A percentile compares a stretch with the other conserved stretches of the same genome.
phyloP scores from a whole-genome alignment of 2,797 vertebrate species.

The Scyliorhinus canicula region DNA sequence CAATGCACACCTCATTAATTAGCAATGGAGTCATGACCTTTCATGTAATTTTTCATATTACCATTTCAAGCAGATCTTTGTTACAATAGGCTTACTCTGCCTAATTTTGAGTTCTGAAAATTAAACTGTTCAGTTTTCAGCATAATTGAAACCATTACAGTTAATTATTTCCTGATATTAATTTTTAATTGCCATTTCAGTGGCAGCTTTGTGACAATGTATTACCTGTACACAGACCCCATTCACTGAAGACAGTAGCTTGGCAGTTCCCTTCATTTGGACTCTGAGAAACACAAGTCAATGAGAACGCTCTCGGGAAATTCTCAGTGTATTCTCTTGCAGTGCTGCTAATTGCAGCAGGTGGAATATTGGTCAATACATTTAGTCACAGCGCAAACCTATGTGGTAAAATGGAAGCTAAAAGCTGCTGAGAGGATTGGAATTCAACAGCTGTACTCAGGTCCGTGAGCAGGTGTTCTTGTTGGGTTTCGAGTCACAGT shows the following conservation, averaged over 20 bases:
- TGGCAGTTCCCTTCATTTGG: constrained; percentile 33
- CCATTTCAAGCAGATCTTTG: neutral
- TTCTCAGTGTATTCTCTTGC: constrained; percentile 39
- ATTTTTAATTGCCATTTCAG: constrained; percentile 34
- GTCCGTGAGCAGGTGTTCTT: neutral
- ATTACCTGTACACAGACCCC: constrained; percentile 3
- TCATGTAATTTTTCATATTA: neutral
- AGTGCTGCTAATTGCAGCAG: constrained; percentile 37
- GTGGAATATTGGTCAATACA: constrained; percentile 40
- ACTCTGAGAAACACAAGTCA: constrained; percentile 40
- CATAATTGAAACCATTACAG: neutral
- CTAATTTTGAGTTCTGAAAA: neutral
- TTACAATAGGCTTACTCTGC: neutral
- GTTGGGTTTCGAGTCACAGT: constrained; percentile 33
- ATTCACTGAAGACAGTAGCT: constrained; percentile 38
- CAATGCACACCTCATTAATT: neutral
- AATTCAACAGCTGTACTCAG: constrained; percentile 26
- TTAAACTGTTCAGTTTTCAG: constrained; percentile 10
- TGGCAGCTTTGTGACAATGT: constrained; percentile 41
- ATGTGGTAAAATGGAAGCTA: neutral
- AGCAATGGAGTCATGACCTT: neutral
- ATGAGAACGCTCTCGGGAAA: constrained; percentile 36
- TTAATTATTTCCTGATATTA: constrained; percentile 38
- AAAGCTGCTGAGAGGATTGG: neutral
- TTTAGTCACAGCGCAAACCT: constrained; percentile 39